These are phyloP conservation scores for Leiothrix lutea DNA, from an alignment of 2,113 vertebrate genomes.

Conservation along the genomic window DNA sequence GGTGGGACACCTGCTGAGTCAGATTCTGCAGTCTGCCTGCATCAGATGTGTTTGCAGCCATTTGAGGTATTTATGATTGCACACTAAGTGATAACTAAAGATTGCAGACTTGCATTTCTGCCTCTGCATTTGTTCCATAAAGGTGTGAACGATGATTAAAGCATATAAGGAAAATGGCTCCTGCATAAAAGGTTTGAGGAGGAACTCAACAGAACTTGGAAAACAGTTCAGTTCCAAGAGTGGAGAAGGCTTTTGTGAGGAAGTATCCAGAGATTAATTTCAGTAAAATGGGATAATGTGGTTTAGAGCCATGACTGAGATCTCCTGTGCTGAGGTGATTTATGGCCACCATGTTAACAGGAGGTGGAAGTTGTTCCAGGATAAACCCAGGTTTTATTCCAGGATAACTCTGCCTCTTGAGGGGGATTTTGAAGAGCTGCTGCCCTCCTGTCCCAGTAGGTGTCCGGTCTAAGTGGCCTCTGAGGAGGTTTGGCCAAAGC, in stretches of 20 bases:
- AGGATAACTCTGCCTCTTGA: not conserved
- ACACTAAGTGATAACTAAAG: not conserved
- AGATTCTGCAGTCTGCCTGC: not conserved
- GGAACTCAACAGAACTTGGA: not conserved
- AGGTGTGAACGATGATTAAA: not conserved
- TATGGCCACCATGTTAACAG: not conserved
- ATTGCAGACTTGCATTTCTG: not conserved
- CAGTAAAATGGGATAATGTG: not conserved
- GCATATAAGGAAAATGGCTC: not conserved
- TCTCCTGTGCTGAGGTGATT: not conserved
- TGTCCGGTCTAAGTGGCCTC: not conserved
- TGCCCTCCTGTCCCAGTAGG: not conserved
- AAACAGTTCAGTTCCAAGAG: not conserved
- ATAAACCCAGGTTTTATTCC: not conserved
- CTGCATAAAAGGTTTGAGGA: not conserved
- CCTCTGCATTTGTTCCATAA: not conserved
- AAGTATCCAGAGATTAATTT: not conserved
- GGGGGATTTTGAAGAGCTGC: not conserved
- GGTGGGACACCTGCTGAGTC: not conserved
- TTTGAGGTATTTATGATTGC: fast-evolving
- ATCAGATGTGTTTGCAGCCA: not conserved
- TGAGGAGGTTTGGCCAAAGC: not conserved
- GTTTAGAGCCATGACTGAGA: not conserved
- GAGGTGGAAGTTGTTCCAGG: not conserved
- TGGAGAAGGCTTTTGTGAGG: not conserved